phyloP scores from a whole-genome alignment of 2,797 vertebrate species.

The Huso huso region DNA sequence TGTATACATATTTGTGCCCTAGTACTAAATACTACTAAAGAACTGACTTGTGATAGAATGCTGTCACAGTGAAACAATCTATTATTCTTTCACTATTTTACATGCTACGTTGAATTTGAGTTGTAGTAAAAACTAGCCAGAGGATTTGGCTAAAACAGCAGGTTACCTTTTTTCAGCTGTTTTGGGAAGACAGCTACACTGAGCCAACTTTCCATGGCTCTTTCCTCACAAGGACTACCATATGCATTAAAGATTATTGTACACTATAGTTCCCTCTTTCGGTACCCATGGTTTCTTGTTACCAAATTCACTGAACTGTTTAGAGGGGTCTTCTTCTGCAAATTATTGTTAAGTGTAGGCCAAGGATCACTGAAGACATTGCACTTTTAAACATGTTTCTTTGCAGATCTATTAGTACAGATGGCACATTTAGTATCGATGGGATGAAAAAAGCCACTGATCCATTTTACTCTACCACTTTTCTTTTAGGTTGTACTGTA shows the following conservation, averaged over 20 bases:
- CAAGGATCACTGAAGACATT: slow-evolving; percentile 11
- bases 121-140: slow-evolving; percentile 19
- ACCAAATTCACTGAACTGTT: slow-evolving; percentile 43
- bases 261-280: slow-evolving; percentile 33
- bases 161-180: slow-evolving; percentile 40
- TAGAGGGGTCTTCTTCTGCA: slow-evolving; percentile 27
- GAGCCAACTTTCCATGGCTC: slow-evolving; percentile 55
- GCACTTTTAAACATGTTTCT: slow-evolving; percentile 9
- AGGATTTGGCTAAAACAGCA: slow-evolving; percentile 40
- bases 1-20: too few relatives aligned
- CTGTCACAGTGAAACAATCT: background rate
- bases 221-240: slow-evolving; percentile 44
- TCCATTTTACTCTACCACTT: too few relatives aligned
- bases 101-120: slow-evolving; percentile 7
- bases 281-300: slow-evolving; percentile 30
- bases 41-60: too few relatives aligned
- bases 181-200: slow-evolving; percentile 32
- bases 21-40: too few relatives aligned
- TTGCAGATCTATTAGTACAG: background rate
- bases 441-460: too few relatives aligned
- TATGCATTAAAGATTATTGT: slow-evolving; percentile 56
- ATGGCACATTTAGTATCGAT: slow-evolving; percentile 6
- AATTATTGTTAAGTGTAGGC: slow-evolving; percentile 25
- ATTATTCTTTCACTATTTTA: slow-evolving; percentile 10
- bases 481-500: too few relatives aligned